Base-by-base conservation (phyloP, 2,113 vertebrate species). In the Pomatostomus ruficeps region DNA sequence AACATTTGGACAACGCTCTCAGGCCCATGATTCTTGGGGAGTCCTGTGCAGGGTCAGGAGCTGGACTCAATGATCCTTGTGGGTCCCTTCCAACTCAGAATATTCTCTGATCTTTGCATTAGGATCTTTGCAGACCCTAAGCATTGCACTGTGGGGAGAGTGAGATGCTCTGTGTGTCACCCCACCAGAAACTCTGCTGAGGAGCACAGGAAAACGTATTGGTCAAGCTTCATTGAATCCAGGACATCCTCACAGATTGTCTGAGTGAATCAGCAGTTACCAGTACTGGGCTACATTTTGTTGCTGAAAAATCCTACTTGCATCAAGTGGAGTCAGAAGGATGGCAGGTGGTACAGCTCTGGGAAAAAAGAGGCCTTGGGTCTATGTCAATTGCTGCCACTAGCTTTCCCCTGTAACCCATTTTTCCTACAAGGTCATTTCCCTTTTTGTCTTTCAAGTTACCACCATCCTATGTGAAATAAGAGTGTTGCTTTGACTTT, bases 301-400 rank as follows among this genome's bases (percentile, higher is more conserved):
- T 4, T 68, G 16, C 45, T 57, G 49, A 80, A 62, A 85, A 73
- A 54, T 73, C 45, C 42, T 70, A 2, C 62, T 80, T 35, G 33
- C 12, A 35, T 49, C 38, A 17, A 14, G 38, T 15, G 14, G 11
- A 49, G 31, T 57, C 40, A 59, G 45, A 55, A 87, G 42, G 35
- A 87, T 1, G 1, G 75, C 33, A 79, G 46, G 48, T 59, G 38
- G 18, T 21, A n/a, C 40, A 57, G 48, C 16, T 26, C 31, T 36
- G 40, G 40, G 68, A 84, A 40, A 9, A 9, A 35, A 70, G n/a
- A 66, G 20, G 7, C 51, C 15, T 46, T 0, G 0, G 26, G 28
- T 31, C 51, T 14, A 0, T 33, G 22, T 14, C 20, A 15, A 7
- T 13, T 83, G 66, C 52, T 91, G 43, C 57, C 36, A 80, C 46